These are phyloP conservation scores for Drosophila ficusphila DNA, from an alignment of 1,140 invertebrate genomes.

Conservation along the genomic window DNA sequence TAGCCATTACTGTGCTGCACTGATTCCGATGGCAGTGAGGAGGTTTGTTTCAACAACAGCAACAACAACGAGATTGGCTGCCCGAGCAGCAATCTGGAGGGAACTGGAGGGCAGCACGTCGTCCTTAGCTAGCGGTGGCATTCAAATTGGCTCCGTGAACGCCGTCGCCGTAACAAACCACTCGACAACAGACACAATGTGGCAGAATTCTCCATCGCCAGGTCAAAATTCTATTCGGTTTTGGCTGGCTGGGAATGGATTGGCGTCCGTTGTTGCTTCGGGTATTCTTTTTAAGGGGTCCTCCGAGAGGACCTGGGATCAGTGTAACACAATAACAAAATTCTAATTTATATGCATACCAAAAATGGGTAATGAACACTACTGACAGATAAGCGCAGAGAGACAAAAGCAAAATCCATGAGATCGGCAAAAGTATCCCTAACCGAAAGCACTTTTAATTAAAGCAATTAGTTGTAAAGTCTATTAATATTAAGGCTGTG, in stretches of 20 bases:
- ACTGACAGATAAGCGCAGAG: constrained; percentile 13
- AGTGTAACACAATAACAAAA: constrained; percentile 57
- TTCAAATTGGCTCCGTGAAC: constrained; percentile 42
- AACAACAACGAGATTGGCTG: constrained; percentile 66
- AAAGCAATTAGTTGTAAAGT: constrained; percentile 36
- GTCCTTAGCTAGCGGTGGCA: constrained; percentile 75
- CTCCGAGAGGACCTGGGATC: constrained; percentile 51
- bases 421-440: constrained; percentile 6
- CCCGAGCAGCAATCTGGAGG: constrained; percentile 60
- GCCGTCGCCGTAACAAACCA: constrained; percentile 36
- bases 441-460: constrained; percentile 25
- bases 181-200: constrained; percentile 32
- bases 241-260: constrained; percentile 12
- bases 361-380: constrained; percentile 41
- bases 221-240: neutral
- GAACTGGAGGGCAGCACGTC: constrained; percentile 42
- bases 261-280: constrained; percentile 49
- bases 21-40: constrained; percentile 77
- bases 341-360: constrained; percentile 53
- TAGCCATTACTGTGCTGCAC: constrained; percentile 83
- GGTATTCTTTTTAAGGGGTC: constrained; percentile 40
- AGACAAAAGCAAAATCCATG: constrained; percentile 24
- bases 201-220: constrained; percentile 9
- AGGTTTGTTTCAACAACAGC: constrained; percentile 67
- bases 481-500: constrained; percentile 69